Evolutionary conservation across 2,888 invertebrate species (phyloP).

Genomic region (Aricia artaxerxes): DNA sequence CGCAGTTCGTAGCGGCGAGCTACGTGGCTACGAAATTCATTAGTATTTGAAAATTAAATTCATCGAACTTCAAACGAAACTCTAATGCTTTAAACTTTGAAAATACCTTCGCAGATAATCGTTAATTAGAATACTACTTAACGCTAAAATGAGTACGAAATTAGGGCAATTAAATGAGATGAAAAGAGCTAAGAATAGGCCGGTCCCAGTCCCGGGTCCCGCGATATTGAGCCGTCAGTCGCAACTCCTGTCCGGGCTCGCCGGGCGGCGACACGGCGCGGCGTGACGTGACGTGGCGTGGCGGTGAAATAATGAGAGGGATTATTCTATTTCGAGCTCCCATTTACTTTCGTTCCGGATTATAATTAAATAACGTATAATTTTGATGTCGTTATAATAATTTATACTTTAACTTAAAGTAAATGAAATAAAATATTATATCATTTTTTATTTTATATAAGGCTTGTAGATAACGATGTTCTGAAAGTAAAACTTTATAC

Average conservation of each 20-base stretch:
- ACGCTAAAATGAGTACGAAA: not conserved
- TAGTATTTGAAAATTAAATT: too few relatives aligned
- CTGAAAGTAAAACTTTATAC: too few relatives aligned
- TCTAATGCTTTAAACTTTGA: not conserved
- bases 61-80: too few relatives aligned
- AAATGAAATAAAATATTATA: too few relatives aligned
- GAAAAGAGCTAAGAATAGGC: not conserved
- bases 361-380: not conserved
- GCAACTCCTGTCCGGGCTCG: too few relatives aligned
- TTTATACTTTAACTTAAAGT: not conserved
- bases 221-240: not conserved
- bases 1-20: too few relatives aligned
- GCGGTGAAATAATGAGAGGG: not conserved
- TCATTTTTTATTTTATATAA: too few relatives aligned
- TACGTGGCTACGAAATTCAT: too few relatives aligned
- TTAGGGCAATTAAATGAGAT: not conserved
- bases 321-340: not conserved
- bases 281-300: too few relatives aligned
- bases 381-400: not conserved
- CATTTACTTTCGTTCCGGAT: not conserved
- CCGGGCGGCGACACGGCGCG: not conserved
- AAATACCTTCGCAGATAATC: not conserved
- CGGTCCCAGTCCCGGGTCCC: not conserved
- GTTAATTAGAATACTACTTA: not conserved
- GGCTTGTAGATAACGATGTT: too few relatives aligned